These are phyloP conservation scores for Adelphocoris suturalis DNA, from an alignment of 2,888 invertebrate genomes.

Conservation along the genomic window DNA sequence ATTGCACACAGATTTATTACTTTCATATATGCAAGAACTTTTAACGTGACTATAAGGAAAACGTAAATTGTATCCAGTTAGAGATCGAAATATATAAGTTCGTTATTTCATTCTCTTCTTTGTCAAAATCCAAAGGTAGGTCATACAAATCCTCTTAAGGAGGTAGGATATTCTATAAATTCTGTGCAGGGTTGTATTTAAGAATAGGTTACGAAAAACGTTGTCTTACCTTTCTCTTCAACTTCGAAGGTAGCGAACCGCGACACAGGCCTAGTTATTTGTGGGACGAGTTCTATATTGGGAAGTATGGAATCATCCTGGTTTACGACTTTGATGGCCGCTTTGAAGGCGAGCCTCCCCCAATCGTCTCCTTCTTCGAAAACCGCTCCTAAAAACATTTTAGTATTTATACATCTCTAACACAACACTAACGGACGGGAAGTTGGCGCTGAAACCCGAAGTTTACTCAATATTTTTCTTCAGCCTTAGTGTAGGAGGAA, in stretches of 20 bases:
- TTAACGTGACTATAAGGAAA: no score
- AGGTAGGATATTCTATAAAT: no score
- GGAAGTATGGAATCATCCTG: conserved; percentile 69
- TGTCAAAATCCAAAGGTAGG: no score
- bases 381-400: conserved; percentile 73
- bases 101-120: no score
- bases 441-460: background rate
- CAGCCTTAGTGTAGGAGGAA: no score
- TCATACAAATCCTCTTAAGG: no score
- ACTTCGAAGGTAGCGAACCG: conserved; percentile 75
- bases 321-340: conserved; percentile 75
- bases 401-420: conserved; percentile 14
- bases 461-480: background rate
- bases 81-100: no score
- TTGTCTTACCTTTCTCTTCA: conserved; percentile 75
- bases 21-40: no score
- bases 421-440: background rate
- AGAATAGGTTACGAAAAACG: no score
- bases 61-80: no score
- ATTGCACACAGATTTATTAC: no score
- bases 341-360: conserved; percentile 74
- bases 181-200: no score
- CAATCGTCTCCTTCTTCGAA: conserved; percentile 75
- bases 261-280: conserved; percentile 74
- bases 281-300: conserved; percentile 71